These are phyloP conservation scores for Littorina saxatilis DNA, from an alignment of 1,140 invertebrate genomes.

Conservation along the genomic window DNA sequence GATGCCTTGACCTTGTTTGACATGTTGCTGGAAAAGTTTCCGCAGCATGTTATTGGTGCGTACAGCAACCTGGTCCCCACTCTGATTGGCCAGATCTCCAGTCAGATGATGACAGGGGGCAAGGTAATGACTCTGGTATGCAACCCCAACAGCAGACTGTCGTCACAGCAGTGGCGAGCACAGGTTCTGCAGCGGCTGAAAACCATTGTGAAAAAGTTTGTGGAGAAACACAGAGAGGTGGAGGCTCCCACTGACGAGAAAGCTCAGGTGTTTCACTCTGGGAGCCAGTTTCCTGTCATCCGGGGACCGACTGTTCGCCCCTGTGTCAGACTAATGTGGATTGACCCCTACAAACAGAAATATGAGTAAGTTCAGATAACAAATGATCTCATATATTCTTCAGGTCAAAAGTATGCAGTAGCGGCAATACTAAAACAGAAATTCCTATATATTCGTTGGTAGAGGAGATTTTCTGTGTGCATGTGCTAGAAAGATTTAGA, in stretches of 20 bases:
- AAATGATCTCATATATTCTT: too few relatives aligned
- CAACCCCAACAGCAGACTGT: constrained; percentile 14
- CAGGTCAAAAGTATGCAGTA: too few relatives aligned
- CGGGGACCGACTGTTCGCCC: neutral
- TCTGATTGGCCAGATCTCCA: constrained; percentile 17
- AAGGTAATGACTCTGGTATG: neutral
- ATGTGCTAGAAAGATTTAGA: too few relatives aligned
- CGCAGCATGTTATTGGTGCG: neutral
- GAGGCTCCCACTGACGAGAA: neutral
- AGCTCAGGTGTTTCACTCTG: neutral
- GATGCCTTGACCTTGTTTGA: constrained; percentile 20
- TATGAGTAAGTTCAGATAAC: too few relatives aligned
- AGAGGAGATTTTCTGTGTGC: too few relatives aligned
- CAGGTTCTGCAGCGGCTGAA: constrained; percentile 9
- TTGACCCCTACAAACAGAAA: too few relatives aligned
- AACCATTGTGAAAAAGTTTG: neutral
- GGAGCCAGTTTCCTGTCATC: neutral
- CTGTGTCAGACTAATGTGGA: neutral
- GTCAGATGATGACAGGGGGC: neutral
- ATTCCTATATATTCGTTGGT: too few relatives aligned
- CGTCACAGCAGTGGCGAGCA: constrained; percentile 16
- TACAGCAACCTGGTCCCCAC: neutral
- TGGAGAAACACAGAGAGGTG: neutral
- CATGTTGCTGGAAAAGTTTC: constrained; percentile 6
- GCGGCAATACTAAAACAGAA: too few relatives aligned